Evolutionary conservation across 2,888 invertebrate species (phyloP), one percentile per base, ranked within the genome.

Genomic region (Plebejus melissa): DNA sequence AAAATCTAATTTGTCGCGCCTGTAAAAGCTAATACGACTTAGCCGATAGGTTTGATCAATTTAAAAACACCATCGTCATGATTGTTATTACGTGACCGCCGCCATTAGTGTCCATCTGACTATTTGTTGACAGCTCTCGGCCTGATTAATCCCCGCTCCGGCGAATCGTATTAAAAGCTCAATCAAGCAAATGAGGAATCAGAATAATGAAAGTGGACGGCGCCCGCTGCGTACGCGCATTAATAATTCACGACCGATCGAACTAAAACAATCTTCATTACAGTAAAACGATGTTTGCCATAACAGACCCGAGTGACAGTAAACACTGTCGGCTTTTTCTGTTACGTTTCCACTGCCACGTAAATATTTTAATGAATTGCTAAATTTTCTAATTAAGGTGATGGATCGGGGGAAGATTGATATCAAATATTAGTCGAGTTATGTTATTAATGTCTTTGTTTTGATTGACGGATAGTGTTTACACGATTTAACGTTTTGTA

Each of bases 121-220:
- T 88, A 86, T 89, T 88, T 87, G 90, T 89, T 86, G 89, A 87
- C 90, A 87, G 85, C 87, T 86, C 87, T 88, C 85, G 86, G 86
- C 81, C 85, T 89, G 90, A 91, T 91, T 91, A 92, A 90, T 90
- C 88, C 88, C 86, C 85, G 87, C 86, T 86, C 87, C 90, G 89
- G 90, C 87, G 87, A 91, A 90, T 90, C 89, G 88, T 88, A 93
- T 93, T 93, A 93, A 93, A 93, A 93, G 92, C 92, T 93, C 90
- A 93, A 93, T 93, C 93, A 93, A 93, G 88, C 86, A 93, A 93
- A 93, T 93, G 93, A 91, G 90, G 93, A 93, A 92, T 93, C 92
- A 90, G 90, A 89, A 91, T 93, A 92, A 93, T 92, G 91, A 85
- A 91, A 86, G 86, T 83, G 86, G 84, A 80, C 82, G 86, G 84